Percentiles rank a stretch among this genome's conserved stretches.
These are phyloP conservation scores for Goniozus legneri DNA, from an alignment of 1,140 invertebrate genomes.

Conservation along the genomic window DNA sequence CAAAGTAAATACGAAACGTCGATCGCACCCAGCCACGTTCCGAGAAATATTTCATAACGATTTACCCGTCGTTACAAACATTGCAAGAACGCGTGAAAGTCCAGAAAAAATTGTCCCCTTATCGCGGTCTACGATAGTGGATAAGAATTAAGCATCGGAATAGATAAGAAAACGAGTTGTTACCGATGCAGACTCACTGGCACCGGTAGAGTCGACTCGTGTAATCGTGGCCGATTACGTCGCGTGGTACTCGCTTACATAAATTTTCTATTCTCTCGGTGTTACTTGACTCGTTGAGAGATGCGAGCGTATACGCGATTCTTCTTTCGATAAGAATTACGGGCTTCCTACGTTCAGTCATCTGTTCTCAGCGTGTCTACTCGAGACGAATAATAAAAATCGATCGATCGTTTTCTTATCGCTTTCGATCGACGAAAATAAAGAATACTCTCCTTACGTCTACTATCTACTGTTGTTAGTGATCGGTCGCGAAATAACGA, in stretches of 20 bases:
- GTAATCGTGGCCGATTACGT: neutral
- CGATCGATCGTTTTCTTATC: too few relatives aligned
- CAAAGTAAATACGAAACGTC: too few relatives aligned
- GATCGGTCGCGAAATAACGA: too few relatives aligned
- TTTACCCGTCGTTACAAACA: too few relatives aligned
- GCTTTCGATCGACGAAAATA: too few relatives aligned
- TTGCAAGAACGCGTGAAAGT: too few relatives aligned
- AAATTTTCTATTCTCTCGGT: neutral
- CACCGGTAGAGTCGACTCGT: neutral
- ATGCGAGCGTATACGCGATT: neutral
- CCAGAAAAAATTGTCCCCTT: too few relatives aligned
- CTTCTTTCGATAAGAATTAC: neutral
- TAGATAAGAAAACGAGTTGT: conserved; percentile 7
- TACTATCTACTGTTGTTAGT: too few relatives aligned
- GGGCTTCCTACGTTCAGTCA: neutral
- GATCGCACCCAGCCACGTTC: too few relatives aligned
- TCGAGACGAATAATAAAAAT: neutral
- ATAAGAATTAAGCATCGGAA: neutral
- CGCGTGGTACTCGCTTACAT: neutral
- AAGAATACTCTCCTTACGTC: too few relatives aligned
- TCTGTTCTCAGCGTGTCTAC: neutral
- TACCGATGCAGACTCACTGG: conserved; percentile 6
- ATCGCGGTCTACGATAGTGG: neutral
- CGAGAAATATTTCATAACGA: too few relatives aligned
- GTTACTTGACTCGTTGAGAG: neutral